Evolutionary conservation across 2,113 vertebrate species (phyloP).

Genomic region (Pagrus major): DNA sequence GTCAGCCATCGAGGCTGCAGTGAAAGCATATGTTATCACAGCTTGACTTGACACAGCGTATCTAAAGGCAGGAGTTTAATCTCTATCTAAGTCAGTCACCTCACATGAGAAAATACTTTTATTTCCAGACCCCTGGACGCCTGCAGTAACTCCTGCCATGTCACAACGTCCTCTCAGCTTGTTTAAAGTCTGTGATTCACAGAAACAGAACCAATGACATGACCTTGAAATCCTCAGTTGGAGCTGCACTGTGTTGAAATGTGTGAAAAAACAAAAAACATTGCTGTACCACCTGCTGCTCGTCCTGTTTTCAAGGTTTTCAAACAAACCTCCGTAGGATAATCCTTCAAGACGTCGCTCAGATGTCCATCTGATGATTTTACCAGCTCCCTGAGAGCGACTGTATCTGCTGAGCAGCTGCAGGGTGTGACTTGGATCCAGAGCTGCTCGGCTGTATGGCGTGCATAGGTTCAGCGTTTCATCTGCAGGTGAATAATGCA

Average conservation of each 20-base stretch:
- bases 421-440: slow-evolving; percentile 23
- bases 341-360: slow-evolving; percentile 4
- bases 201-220: not conserved
- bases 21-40: too few species aligned
- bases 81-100: too few species aligned
- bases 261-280: not conserved
- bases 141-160: not conserved
- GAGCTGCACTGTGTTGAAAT: not conserved
- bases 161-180: too few species aligned
- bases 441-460: not conserved
- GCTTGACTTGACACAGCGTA: too few species aligned
- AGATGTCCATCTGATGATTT: slow-evolving; percentile 1
- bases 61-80: too few species aligned
- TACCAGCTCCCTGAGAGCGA: not conserved
- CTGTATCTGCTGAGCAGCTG: not conserved
- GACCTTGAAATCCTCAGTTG: not conserved
- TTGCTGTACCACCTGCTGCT: not conserved
- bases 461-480: not conserved
- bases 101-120: not conserved
- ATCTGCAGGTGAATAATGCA: slow-evolving; percentile 42
- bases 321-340: not conserved
- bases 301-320: slow-evolving; percentile 17
- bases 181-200: not conserved
- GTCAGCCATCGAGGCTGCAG: too few species aligned
- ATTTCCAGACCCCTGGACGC: not conserved